phyloP scores from a whole-genome alignment of 2,113 vertebrate genomes.

The Gadus macrocephalus region DNA sequence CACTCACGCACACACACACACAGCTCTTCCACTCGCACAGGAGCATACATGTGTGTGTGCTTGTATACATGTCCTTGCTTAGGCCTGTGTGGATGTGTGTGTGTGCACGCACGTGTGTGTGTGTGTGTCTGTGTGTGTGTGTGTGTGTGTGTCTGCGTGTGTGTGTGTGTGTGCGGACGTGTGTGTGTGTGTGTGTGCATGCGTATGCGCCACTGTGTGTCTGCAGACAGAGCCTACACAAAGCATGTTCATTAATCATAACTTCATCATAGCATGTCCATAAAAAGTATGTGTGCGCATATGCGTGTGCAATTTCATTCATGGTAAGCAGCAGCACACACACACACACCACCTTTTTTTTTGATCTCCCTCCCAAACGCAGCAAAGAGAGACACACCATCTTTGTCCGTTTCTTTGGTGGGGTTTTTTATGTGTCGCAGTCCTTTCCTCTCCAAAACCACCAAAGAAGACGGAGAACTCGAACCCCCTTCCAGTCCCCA shows the following conservation, averaged over 20 bases:
- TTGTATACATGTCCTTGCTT: conserved; percentile 15
- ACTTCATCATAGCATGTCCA: neutral
- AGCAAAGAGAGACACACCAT: conserved; percentile 39
- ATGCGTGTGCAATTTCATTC: conserved; percentile 44
- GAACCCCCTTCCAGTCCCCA: conserved; percentile 30
- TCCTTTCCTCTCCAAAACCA: conserved; percentile 34
- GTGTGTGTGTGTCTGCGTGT: neutral
- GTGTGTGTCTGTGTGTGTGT: neutral
- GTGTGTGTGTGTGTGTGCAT: too few species aligned
- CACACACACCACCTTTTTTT: conserved; percentile 23
- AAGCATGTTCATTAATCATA: too few species aligned
- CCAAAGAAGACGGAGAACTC: conserved; percentile 42
- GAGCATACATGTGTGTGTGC: conserved; percentile 5
- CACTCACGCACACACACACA: conserved; percentile 1
- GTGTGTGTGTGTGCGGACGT: neutral
- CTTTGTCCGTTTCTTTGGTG: conserved; percentile 34
- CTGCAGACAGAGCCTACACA: too few species aligned
- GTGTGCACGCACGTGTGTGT: neutral
- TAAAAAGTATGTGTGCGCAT: neutral
- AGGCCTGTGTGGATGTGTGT: conserved; percentile 14
- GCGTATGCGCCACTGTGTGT: too few species aligned
- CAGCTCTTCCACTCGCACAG: neutral
- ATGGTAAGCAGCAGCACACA: conserved; percentile 30
- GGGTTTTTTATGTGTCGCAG: conserved; percentile 34
- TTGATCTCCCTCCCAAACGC: conserved; percentile 15